Conservation (phyloP, 2,113 vertebrate species). For the Rhineura floridana region DNA sequence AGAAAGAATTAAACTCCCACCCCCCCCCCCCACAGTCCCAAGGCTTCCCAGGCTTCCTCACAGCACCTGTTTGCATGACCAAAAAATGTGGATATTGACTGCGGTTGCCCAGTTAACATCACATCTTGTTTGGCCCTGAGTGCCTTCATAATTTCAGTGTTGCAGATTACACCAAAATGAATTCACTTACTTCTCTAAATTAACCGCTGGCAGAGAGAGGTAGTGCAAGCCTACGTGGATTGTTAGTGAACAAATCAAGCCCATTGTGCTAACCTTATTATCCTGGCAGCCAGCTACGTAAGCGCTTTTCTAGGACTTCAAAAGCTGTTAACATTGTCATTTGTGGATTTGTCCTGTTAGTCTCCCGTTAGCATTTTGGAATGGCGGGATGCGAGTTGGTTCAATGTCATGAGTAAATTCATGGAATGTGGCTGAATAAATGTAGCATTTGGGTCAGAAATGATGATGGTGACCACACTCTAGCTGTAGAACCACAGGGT, state of each 20-base stretch:
- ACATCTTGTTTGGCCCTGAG: neutral
- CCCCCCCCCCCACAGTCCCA: neutral
- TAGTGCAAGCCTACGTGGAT: neutral
- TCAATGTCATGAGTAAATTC: neutral
- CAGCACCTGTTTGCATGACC: neutral
- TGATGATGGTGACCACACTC: neutral
- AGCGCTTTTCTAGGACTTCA: neutral
- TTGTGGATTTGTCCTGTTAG: neutral
- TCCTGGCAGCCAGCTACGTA: neutral
- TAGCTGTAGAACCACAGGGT: neutral
- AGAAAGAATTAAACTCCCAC: too few species aligned
- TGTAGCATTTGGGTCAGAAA: too few species aligned
- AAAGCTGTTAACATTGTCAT: neutral
- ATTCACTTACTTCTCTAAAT: constrained; percentile 9
- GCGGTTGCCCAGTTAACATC: neutral
- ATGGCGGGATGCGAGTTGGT: neutral
- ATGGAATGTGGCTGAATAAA: neutral
- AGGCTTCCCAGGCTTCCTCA: neutral
- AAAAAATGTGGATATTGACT: neutral
- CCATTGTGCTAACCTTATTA: neutral
- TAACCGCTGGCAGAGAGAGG: neutral
- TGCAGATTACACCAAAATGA: neutral
- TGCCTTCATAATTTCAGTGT: neutral
- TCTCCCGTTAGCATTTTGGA: neutral
- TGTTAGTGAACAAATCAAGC: neutral